Conservation (phyloP, 2,113 vertebrate species). For the Phasianus colchicus region DNA sequence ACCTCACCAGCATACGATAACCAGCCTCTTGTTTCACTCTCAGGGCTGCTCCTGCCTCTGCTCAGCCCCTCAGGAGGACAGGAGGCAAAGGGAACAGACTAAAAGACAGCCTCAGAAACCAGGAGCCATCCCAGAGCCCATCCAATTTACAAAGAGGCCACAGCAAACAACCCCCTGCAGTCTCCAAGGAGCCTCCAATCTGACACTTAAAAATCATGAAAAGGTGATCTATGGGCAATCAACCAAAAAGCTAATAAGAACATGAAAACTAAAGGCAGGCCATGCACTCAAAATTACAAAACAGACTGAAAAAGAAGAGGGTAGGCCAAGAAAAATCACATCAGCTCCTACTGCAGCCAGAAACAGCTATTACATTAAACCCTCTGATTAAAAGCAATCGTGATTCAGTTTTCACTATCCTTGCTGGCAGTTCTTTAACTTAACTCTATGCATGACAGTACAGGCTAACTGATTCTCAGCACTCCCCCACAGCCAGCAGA, state of each 20-base stretch:
- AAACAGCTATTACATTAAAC: background rate
- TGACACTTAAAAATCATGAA: background rate
- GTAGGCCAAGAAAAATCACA: background rate
- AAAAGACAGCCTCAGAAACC: background rate
- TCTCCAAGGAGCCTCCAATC: fast-evolving
- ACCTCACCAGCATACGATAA: background rate
- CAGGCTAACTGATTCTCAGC: background rate
- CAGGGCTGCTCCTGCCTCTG: background rate
- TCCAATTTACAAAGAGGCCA: background rate
- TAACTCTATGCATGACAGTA: background rate
- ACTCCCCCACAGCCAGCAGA: background rate
- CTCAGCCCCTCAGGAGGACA: background rate
- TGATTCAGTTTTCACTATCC: background rate
- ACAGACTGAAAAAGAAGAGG: background rate
- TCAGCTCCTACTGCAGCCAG: background rate
- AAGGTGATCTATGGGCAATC: background rate
- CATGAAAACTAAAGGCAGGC: background rate
- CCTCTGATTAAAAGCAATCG: background rate
- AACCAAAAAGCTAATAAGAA: background rate
- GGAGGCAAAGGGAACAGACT: background rate
- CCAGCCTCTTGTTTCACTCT: fast-evolving
- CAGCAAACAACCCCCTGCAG: background rate
- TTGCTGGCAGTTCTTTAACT: background rate
- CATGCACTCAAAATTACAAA: background rate
- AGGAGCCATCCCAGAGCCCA: background rate